Evolutionary conservation across 2,888 invertebrate genomes (phyloP).

Genomic region (Amiota mariae): DNA sequence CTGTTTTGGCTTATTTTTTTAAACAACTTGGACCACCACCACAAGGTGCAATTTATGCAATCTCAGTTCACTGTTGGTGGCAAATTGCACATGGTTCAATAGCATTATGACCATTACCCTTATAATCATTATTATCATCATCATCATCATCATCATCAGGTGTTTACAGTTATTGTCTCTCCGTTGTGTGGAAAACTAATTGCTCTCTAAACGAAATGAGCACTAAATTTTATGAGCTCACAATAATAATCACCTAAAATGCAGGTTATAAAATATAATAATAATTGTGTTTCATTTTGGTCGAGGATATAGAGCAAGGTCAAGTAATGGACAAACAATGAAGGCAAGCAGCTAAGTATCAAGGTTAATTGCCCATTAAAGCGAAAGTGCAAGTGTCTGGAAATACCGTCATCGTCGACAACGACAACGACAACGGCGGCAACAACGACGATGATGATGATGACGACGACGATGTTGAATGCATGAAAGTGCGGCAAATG

Average conservation of each 20-base stretch:
- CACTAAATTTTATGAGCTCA: not conserved
- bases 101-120: no score
- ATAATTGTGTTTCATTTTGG: slow-evolving; percentile 41
- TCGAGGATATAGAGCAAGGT: slow-evolving; percentile 46
- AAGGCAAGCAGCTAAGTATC: slow-evolving; percentile 42
- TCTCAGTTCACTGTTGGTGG: no score
- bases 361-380: slow-evolving; percentile 67
- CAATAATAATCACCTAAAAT: slow-evolving; percentile 39
- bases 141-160: no score
- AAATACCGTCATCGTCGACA: slow-evolving; percentile 54
- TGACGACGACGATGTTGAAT: slow-evolving; percentile 4
- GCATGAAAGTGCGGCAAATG: slow-evolving; percentile 42
- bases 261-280: slow-evolving; percentile 50
- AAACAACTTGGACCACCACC: no score
- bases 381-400: slow-evolving; percentile 66
- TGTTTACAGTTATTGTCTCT: no score
- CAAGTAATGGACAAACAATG: slow-evolving; percentile 32
- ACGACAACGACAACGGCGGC: slow-evolving; percentile 42
- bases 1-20: no score
- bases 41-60: no score
- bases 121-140: no score
- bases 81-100: no score
- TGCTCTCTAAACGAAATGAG: not conserved
- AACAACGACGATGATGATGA: no score
- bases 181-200: no score